Percentiles rank a stretch among this genome's conserved stretches.
phyloP scores from a whole-genome alignment of 2,113 vertebrate species.

The Heterotis niloticus region DNA sequence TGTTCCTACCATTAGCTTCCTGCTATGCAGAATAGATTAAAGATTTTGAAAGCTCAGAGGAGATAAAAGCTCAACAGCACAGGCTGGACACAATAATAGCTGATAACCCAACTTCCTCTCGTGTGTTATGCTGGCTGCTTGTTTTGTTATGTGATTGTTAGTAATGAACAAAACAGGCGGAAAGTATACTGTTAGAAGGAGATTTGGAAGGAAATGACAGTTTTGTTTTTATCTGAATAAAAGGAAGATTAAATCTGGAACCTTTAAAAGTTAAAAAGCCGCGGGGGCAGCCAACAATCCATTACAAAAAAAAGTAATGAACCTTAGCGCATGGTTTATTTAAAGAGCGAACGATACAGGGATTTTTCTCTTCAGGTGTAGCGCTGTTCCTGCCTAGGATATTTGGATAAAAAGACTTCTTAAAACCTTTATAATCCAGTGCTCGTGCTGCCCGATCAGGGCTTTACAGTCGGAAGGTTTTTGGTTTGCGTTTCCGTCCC shows the following conservation, averaged over 20 bases:
- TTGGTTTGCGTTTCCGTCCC: too few species aligned
- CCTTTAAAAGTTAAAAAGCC: background rate
- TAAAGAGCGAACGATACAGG: too few species aligned
- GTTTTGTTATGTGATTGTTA: background rate
- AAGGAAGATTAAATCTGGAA: background rate
- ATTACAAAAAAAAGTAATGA: too few species aligned
- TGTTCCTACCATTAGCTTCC: background rate
- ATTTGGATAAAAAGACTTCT: too few species aligned
- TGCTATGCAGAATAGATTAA: slow-evolving; percentile 1
- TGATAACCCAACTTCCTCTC: slow-evolving; percentile 8
- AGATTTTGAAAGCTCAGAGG: background rate
- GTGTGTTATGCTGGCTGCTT: background rate
- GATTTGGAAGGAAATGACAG: background rate
- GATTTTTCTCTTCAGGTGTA: too few species aligned
- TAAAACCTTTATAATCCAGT: too few species aligned
- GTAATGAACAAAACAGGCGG: background rate
- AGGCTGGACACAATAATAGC: slow-evolving; percentile 1
- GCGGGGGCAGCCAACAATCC: too few species aligned
- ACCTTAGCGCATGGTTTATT: too few species aligned
- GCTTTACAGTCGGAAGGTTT: too few species aligned
- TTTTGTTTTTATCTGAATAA: background rate
- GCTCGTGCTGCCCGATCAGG: too few species aligned
- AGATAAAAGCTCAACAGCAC: background rate
- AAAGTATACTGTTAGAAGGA: background rate
- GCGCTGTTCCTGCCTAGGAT: too few species aligned